phyloP scores from a whole-genome alignment of 2,888 invertebrate genomes.

The Napeogenes sylphis region DNA sequence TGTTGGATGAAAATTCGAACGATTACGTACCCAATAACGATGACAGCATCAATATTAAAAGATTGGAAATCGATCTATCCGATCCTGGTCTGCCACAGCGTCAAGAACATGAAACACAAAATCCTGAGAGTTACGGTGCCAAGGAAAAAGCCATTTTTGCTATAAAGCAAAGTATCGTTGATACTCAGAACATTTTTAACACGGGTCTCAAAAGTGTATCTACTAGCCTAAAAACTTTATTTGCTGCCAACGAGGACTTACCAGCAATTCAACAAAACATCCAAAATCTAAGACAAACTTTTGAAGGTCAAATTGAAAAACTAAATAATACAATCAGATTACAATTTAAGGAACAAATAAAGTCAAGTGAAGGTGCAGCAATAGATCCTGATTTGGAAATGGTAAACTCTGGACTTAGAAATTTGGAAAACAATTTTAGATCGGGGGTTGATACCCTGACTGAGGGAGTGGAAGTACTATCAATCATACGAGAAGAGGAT shows the following conservation, averaged over 20 bases:
- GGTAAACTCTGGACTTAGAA: conserved; percentile 37
- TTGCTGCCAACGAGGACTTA: conserved; percentile 48
- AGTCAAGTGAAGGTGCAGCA: conserved; percentile 24
- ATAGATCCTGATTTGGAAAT: conserved; percentile 33
- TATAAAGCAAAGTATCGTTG: conserved; percentile 50
- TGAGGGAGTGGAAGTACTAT: conserved; percentile 50
- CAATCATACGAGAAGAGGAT: conserved; percentile 46
- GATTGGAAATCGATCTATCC: conserved; percentile 52
- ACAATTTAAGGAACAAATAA: conserved; percentile 39
- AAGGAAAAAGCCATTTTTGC: conserved; percentile 42
- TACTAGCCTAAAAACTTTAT: conserved; percentile 50
- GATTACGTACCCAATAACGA: conserved; percentile 39
- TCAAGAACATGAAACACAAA: conserved; percentile 67
- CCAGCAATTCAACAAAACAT: conserved; percentile 49
- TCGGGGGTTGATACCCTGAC: conserved; percentile 49
- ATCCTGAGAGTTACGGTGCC: conserved; percentile 50
- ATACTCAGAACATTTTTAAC: conserved; percentile 43
- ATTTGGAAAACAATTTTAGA: conserved; percentile 53
- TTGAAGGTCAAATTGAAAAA: conserved; percentile 51
- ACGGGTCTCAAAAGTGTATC: conserved; percentile 48
- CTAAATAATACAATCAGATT: conserved; percentile 51
- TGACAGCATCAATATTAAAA: conserved; percentile 40
- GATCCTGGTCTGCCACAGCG: conserved; percentile 65
- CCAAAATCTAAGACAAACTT: conserved; percentile 47
- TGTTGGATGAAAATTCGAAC: conserved; percentile 36